Evolutionary conservation across 2,888 invertebrate species (phyloP).

Genomic region (Panopea generosa): DNA sequence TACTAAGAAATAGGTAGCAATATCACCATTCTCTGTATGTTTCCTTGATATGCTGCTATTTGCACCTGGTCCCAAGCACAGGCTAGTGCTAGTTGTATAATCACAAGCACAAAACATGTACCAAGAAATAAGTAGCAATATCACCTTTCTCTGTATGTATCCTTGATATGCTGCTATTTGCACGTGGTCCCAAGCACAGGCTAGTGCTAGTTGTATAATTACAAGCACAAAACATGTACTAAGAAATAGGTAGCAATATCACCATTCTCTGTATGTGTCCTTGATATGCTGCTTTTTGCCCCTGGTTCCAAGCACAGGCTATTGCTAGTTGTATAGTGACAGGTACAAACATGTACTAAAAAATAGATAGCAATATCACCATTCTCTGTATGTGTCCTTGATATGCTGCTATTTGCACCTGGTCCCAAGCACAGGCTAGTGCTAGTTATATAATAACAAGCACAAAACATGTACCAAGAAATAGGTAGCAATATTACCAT

Average conservation of each 20-base stretch:
- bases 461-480: too few relatives aligned
- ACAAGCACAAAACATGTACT: not conserved
- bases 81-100: too few relatives aligned
- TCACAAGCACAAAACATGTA: too few relatives aligned
- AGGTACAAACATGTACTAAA: not conserved
- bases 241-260: constrained; percentile 2
- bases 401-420: not conserved
- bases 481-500: too few relatives aligned
- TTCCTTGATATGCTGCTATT: too few relatives aligned
- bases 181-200: constrained; percentile 1
- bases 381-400: too few relatives aligned
- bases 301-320: not conserved
- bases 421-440: constrained; percentile 6
- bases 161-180: not conserved
- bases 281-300: not conserved
- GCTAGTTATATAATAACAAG: too few relatives aligned
- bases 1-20: too few relatives aligned
- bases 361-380: not conserved
- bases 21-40: too few relatives aligned
- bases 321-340: not conserved
- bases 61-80: too few relatives aligned
- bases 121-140: not conserved
- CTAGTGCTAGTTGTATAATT: constrained; percentile 1
- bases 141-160: not conserved
- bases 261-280: too few relatives aligned